Conservation (phyloP, 23 tunicate species). For the Phallusia fumigata region DNA sequence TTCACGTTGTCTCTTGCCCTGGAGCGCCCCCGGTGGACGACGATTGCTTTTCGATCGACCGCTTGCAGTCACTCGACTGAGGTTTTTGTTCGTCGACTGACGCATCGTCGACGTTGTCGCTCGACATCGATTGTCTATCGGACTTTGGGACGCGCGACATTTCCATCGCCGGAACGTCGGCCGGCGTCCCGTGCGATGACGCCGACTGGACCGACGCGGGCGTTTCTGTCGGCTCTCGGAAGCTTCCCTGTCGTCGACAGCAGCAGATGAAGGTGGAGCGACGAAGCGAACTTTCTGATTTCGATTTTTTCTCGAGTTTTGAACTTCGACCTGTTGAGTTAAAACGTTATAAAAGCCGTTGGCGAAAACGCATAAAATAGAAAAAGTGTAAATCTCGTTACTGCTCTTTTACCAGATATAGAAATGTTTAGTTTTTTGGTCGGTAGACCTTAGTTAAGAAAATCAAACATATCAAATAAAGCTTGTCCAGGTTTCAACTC, state of each 20-base stretch:
- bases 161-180: background rate
- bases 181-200: background rate
- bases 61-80: background rate
- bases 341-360: background rate
- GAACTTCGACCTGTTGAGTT: background rate
- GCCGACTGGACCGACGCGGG: background rate
- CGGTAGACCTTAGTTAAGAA: no score
- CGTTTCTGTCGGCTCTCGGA: slow-evolving; percentile 22
- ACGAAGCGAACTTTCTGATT: background rate
- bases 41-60: background rate
- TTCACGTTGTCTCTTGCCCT: background rate
- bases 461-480: no score
- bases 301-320: background rate
- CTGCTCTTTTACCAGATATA: no score
- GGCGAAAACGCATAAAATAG: background rate
- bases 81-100: background rate
- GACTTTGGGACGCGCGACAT: background rate
- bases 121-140: background rate
- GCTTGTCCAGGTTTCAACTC: no score
- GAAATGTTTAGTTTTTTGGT: no score
- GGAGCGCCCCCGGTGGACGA: background rate
- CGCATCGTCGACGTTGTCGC: background rate
- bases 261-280: slow-evolving; percentile 41
- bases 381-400: no score
- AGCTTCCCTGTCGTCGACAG: slow-evolving; percentile 40